Conservation (phyloP, 1,140 invertebrate species). For the Drosophila arizonae region DNA sequence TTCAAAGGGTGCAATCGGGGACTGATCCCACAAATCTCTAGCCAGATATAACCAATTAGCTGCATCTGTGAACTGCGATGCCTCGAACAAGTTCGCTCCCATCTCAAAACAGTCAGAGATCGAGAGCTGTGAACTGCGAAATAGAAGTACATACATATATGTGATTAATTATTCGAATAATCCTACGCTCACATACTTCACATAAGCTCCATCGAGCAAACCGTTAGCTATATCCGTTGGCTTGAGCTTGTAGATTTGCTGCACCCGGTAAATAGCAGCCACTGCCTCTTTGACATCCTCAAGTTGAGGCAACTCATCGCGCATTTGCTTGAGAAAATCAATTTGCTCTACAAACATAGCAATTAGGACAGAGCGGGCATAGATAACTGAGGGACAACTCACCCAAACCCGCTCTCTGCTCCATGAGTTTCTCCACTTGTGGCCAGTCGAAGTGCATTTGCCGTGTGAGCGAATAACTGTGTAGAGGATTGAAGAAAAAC, state of each 20-base stretch:
- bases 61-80: not conserved
- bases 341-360: slow-evolving; percentile 64
- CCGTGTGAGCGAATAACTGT: slow-evolving; percentile 49
- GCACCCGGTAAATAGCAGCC: slow-evolving; percentile 93
- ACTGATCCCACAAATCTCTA: not conserved
- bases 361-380: no score
- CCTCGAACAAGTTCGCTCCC: slow-evolving; percentile 18
- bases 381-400: not conserved
- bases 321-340: slow-evolving; percentile 87
- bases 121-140: slow-evolving; percentile 28
- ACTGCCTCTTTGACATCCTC: slow-evolving; percentile 96
- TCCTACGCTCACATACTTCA: slow-evolving; percentile 85
- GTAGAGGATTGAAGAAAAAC: slow-evolving; percentile 57
- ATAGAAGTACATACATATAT: not conserved
- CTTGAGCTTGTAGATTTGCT: slow-evolving; percentile 95
- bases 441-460: slow-evolving; percentile 55
- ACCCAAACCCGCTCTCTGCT: slow-evolving; percentile 80
- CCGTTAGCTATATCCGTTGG: slow-evolving; percentile 93
- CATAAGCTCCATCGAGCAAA: slow-evolving; percentile 91
- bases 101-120: slow-evolving; percentile 48
- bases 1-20: not conserved
- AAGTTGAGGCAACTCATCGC: slow-evolving; percentile 89
- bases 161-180: not conserved
- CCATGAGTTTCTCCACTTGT: slow-evolving; percentile 20
- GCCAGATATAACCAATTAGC: slow-evolving; percentile 6